Base-by-base conservation (phyloP, 2,113 vertebrate species). In the Eupsittula cactorum region DNA sequence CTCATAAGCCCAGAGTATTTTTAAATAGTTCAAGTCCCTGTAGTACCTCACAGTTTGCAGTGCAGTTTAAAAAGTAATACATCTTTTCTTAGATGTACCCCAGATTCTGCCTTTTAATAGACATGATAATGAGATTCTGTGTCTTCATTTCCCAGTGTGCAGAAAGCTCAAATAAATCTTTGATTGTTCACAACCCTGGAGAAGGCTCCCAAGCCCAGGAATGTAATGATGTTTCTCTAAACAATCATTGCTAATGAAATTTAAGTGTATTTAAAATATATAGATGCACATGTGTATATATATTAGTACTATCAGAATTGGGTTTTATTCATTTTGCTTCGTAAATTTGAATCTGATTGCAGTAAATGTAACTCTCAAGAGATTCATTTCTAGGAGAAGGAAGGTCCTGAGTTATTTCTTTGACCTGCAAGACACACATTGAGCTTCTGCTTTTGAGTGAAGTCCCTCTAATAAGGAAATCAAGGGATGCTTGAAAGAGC, bases 81-180 rank as follows among this genome's bases (percentile, higher is more conserved):
- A 98, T 98, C 98, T 98, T 98, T 98, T 98, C 98, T 98, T 98
- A 98, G 98, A 98, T 98, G 98, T 98, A 98, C 98, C 98, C 98
- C 98, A 98, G 98, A 98, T 98, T 98, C 98, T 98, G 97, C 97
- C 98, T 98, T 98, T 98, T 98, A 98, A 98, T 98, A 98, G 98
- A 98, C 97, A 98, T 98, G 98, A 95, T 98, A 98, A 98, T 98
- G 98, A 98, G 98, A 97, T 98, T 97, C 95, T 97, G 97, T 97
- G 97, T 97, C 97, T 98, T 97, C 97, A 98, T 98, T 98, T 98
- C 98, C 98, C 98, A 98, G 97, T 97, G 97, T 98, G 98, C 98
- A 95, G 97, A 98, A 96, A 98, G 96, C 97, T 97, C 96, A 93
- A 98, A 98, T 98, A 98, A 98, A 98, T 98, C 98, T 98, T 98